Evolutionary conservation across 2,888 invertebrate genomes (phyloP), one percentile per base, ranked within the genome.

Genomic region (Melieria omissa): DNA sequence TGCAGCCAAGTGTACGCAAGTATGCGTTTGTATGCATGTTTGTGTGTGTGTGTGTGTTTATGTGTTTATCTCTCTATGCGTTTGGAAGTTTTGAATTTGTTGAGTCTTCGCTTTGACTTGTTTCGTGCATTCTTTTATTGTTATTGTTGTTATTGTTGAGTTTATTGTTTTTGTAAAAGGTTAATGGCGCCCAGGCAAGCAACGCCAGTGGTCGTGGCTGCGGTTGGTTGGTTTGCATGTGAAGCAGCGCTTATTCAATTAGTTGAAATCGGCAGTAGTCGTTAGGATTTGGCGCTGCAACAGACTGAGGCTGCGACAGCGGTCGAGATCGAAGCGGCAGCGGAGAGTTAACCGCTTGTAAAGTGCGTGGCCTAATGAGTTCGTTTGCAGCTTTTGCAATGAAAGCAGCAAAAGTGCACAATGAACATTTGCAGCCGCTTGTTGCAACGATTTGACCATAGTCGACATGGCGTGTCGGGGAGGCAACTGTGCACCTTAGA

Each of bases 331-430:
- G 29, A 29, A 29, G 29, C 29, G 29, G 29, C 29, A 0, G 2
- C 29, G 2, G 29, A 29, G 29, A 29, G 29, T 29, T 29, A 29
- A 29, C 29, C 29, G 29, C 29, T 29, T 29, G 57, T 49, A 67
- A 61, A 72, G 72, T 72, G 74, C 70, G 72, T 74, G 42, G 60
- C 66, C 71, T 74, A 74, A 74, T 74, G 74, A 72, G 68, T 67
- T 66, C 52, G 44, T 60, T 70, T 63, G 72, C 72, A 72, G 74
- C 72, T 29, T 29, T 55, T 12, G 44, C 7, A 52, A 42, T 41
- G 44, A 41, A 4, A 45, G 44, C 41, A 61, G 44, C 42, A 61
- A 10, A 42, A 61, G 4, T 44, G 44, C 4, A n/a, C 41, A 57
- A n/a, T n/a, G 16, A 57, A 14, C n/a, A 46, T 66, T 10, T 29